These are phyloP conservation scores for Zingel zingel DNA, from an alignment of 2,113 vertebrate genomes.

Conservation along the genomic window DNA sequence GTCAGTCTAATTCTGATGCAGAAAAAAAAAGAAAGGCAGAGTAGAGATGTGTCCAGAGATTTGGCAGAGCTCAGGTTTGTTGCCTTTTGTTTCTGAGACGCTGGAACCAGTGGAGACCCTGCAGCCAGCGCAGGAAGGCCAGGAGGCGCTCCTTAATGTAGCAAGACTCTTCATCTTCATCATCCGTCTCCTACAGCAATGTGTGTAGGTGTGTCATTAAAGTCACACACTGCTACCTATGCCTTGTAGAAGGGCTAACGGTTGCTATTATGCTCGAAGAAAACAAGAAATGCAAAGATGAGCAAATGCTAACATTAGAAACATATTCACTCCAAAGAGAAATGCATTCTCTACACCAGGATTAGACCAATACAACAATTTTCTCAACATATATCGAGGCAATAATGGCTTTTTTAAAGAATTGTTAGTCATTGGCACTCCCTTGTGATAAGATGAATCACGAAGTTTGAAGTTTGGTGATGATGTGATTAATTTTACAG, in stretches of 20 bases:
- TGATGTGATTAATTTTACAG: no score
- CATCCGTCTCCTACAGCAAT: constrained; percentile 73
- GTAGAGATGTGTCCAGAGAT: constrained; percentile 66
- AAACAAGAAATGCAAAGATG: background rate
- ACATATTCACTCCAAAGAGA: background rate
- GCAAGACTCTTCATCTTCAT: constrained; percentile 79
- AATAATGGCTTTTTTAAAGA: background rate
- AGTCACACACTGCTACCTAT: background rate
- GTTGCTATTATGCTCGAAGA: background rate
- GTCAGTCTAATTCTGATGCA: background rate
- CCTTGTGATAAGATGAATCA: background rate
- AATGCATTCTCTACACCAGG: background rate
- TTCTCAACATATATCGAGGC: background rate
- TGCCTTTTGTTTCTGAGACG: constrained; percentile 88
- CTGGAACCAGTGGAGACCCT: constrained; percentile 78
- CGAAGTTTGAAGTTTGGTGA: no score
- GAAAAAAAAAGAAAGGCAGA: background rate
- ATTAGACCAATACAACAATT: background rate
- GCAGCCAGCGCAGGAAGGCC: constrained; percentile 87
- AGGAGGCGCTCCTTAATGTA: constrained; percentile 84
- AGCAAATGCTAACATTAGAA: background rate
- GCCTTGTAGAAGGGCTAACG: background rate
- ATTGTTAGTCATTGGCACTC: background rate
- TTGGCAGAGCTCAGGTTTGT: constrained; percentile 50
- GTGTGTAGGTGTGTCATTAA: constrained; percentile 19